Base-by-base conservation (phyloP, 2,888 invertebrate species). In the Periphyllus acericola region DNA sequence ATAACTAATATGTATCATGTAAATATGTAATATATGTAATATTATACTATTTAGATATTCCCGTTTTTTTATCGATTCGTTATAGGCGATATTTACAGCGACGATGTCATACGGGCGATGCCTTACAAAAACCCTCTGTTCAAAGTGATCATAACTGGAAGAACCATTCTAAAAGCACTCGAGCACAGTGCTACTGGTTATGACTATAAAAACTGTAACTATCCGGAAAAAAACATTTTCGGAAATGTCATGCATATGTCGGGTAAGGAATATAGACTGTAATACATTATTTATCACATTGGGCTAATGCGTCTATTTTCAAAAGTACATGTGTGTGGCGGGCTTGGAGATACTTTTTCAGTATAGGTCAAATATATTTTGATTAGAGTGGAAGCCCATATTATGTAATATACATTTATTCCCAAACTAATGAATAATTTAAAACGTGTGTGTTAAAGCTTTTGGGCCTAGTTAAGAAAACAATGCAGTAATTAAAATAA, bases 81-180 rank as follows among this genome's bases (percentile, higher is more conserved):
- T 46, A 25, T 21, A 60, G 60, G 60, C 3, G 6, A 60, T 25
- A 21, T 60, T 25, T 60, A 68, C 68, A 29, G 1, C 9, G 11
- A 5, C 29, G 68, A 68, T 29, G 46, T 84, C n/a, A 11, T 2
- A 6, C 25, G 5, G 0, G 21, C 95, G 0, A 92, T 96, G 91
- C 98, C 98, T 0, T 98, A 97, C 91, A 93, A 94, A 40, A 96
- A 96, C 90, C 92, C 93, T 72, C 91, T 97, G 21, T 93, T 94
- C 34, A 92, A 94, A 66, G 91, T 95, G 0, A 92, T 93, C 79
- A 91, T 98, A 32, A 94, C 92, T 36, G 98, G 97, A 0, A 92
- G 92, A 76, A 92, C 92, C 46, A 91, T 98, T 4, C 91, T 92
- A 82, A 92, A 94, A 85, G 94, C 95, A 90, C 92, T 97, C 4